Conservation (phyloP, 2,888 invertebrate species). For the Mongoloraphidia duomilia region DNA sequence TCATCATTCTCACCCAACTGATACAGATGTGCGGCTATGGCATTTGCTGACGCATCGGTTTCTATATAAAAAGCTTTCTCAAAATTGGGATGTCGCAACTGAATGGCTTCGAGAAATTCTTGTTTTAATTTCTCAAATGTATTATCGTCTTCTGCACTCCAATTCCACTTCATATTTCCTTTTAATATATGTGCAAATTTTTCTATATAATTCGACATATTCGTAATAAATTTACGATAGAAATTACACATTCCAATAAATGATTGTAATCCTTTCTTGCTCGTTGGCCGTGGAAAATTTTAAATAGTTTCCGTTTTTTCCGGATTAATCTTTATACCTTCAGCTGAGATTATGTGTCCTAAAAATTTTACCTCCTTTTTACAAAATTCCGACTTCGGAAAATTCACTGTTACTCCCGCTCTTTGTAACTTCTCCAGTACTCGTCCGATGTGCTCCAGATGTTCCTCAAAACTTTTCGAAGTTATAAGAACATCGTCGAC, state of each 20-base stretch:
- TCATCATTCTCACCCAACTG: neutral
- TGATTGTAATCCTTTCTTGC: slow-evolving; percentile 3
- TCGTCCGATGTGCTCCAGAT: neutral
- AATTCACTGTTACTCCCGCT: neutral
- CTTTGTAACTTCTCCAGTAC: neutral
- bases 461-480: neutral
- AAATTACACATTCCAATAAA: slow-evolving; percentile 10
- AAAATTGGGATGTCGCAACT: neutral
- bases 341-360: neutral
- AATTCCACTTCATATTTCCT: neutral
- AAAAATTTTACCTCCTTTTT: neutral
- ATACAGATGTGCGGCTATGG: neutral
- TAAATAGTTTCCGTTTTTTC: neutral
- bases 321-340: neutral
- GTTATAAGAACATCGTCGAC: slow-evolving; percentile 1
- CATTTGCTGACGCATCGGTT: neutral
- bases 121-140: neutral
- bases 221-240: slow-evolving; percentile 3
- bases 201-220: neutral
- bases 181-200: neutral
- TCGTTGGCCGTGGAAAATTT: slow-evolving; percentile 4
- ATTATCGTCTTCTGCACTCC: neutral
- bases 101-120: neutral
- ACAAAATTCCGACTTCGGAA: neutral
- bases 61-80: neutral